phyloP scores from a whole-genome alignment of 2,888 invertebrate genomes.

The Eubasilissa splendida region DNA sequence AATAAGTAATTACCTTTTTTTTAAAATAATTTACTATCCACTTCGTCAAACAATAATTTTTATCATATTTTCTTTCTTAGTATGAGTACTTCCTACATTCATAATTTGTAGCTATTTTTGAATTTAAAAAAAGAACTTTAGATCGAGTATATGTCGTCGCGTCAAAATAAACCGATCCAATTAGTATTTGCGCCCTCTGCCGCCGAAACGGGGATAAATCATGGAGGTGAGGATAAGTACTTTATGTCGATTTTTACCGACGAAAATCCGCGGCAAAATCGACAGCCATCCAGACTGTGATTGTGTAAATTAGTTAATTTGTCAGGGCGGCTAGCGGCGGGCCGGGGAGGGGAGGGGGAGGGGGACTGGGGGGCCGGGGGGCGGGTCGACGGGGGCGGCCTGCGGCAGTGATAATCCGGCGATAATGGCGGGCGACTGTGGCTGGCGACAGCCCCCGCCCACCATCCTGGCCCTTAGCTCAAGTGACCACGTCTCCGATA shows the following conservation, averaged over 20 bases:
- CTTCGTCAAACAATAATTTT: no score
- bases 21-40: no score
- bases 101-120: no score
- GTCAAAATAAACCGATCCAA: no score
- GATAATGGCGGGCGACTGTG: slow-evolving; percentile 55
- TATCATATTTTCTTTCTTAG: no score
- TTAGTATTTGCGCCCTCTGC: not conserved
- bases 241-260: not conserved
- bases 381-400: slow-evolving; percentile 9
- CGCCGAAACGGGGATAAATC: slow-evolving; percentile 19
- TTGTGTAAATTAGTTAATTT: slow-evolving; percentile 55
- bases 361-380: slow-evolving; percentile 25
- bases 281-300: slow-evolving; percentile 31
- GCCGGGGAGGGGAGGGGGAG: slow-evolving; percentile 24
- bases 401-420: slow-evolving; percentile 56
- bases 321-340: slow-evolving; percentile 47
- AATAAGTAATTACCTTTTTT: no score
- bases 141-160: no score
- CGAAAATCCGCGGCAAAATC: slow-evolving; percentile 17
- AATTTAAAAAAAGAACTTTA: no score
- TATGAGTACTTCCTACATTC: no score
- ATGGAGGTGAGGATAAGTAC: not conserved
- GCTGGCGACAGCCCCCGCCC: slow-evolving; percentile 46
- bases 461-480: slow-evolving; percentile 24
- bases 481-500: not conserved